Conservation (phyloP, 1,140 invertebrate genomes). For the Probaryconus sp. region DNA sequence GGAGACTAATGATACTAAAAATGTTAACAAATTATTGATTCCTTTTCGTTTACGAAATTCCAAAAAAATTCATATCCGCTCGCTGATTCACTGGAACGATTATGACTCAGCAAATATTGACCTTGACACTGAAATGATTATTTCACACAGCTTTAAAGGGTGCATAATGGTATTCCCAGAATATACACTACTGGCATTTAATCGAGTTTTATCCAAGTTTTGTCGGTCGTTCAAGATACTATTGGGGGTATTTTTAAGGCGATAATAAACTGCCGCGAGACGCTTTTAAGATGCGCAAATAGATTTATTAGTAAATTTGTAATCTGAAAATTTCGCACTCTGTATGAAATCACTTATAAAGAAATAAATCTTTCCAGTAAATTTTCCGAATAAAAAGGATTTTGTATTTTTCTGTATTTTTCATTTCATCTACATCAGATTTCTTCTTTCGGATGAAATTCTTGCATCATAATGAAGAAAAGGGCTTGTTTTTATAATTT, state of each 20-base stretch:
- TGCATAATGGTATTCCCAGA: conserved; percentile 20
- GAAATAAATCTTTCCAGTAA: too few species aligned
- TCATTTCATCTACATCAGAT: not conserved
- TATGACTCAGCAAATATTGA: conserved; percentile 55
- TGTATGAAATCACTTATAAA: too few species aligned
- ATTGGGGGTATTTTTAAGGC: too few species aligned
- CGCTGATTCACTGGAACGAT: conserved; percentile 39
- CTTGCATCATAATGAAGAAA: conserved; percentile 28
- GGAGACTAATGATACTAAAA: too few species aligned
- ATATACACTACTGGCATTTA: not conserved
- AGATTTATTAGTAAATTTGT: too few species aligned
- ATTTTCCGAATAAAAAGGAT: too few species aligned
- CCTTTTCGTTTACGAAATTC: conserved; percentile 29
- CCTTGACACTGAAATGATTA: conserved; percentile 52
- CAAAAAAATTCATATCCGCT: conserved; percentile 39
- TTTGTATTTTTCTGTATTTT: conserved; percentile 9
- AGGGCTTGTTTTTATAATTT: conserved; percentile 21
- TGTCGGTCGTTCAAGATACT: too few species aligned
- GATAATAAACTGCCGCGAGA: too few species aligned
- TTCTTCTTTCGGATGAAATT: conserved; percentile 19
- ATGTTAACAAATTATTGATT: conserved; percentile 34
- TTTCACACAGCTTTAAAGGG: conserved; percentile 35
- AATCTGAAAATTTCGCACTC: too few species aligned
- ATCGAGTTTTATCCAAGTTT: too few species aligned
- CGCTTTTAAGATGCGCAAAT: too few species aligned